Evolutionary conservation across 2,113 vertebrate species (phyloP).

Genomic region (Ophiodon elongatus): DNA sequence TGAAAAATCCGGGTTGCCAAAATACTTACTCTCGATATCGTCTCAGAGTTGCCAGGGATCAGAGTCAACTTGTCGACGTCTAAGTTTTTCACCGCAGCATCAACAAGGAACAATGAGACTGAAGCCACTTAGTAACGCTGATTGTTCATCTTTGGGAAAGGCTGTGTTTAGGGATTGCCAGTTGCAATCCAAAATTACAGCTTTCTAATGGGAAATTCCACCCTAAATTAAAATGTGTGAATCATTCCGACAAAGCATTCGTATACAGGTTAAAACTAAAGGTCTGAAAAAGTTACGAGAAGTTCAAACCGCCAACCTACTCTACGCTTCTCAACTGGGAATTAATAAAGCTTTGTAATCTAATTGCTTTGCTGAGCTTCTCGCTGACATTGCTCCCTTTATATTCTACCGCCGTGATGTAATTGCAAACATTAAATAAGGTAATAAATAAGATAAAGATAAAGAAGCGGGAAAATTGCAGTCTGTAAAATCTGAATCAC

Average conservation of each 20-base stretch:
- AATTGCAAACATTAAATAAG: not conserved
- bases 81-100: slow-evolving; percentile 41
- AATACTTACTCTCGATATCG: slow-evolving; percentile 53
- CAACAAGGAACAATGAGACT: slow-evolving; percentile 61
- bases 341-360: not conserved
- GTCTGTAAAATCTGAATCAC: not conserved
- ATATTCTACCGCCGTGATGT: not conserved
- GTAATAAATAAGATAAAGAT: too few relatives aligned
- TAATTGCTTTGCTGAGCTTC: not conserved
- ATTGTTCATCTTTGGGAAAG: slow-evolving; percentile 29
- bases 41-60: slow-evolving; percentile 61
- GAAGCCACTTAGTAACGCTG: slow-evolving; percentile 29
- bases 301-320: too few relatives aligned
- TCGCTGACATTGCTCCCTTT: not conserved
- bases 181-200: not conserved
- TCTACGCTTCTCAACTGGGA: too few relatives aligned
- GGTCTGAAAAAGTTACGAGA: not conserved
- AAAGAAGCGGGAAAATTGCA: too few relatives aligned
- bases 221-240: slow-evolving; percentile 1
- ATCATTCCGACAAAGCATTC: slow-evolving; percentile 5
- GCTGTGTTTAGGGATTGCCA: slow-evolving; percentile 39
- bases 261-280: not conserved
- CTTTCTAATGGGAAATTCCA: slow-evolving; percentile 22
- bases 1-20: slow-evolving; percentile 51
- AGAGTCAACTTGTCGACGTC: slow-evolving; percentile 62